Evolutionary conservation across 2,797 vertebrate genomes (phyloP), one percentile per base, ranked within the genome.

Genomic region (Stomatorhinus walkeri): DNA sequence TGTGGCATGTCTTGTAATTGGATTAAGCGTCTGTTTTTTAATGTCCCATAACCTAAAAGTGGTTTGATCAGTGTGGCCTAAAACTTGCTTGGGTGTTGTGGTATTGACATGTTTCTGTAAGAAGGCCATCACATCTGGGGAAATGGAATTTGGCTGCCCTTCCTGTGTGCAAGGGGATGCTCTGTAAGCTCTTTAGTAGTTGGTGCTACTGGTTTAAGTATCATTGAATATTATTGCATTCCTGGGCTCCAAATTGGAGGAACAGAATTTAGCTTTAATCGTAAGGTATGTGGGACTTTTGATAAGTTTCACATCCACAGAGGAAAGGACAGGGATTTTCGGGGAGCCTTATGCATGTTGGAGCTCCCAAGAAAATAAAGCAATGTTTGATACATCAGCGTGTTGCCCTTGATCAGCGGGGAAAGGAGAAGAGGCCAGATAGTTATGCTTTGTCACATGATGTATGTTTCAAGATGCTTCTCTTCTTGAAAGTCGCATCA

Each of bases 161-260:
- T 49, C 8, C 49, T 85, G 9, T 83, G 22, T 79, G 40, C 52
- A 4, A 36, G n/a, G 81, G 12, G 43, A 84, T 5, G 59, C 43
- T 85, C 79, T 40, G 36, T 49, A 64, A 64, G 54, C 72, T 87
- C 46, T 83, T 19, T 16, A 36, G 68, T 24, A 83, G 24, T 84
- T 22, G 87, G 51, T 64, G 86, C 40, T 87, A 24, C 86, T 76
- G 54, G 59, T 72, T 86, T 87, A 87, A 89, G 61, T 22, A 9
- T 48, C 1, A 76, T 24, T 22, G 52, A 79, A 79, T 79, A n/a
- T 79, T 79, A 79, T n/a, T 43, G 36, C 16, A 79, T 36, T n/a
- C 36, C 8, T 79, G 72, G 2, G 36, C 36, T 79, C 14, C 72
- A 43, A 1, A n/a, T 43, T 79, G 36, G 3, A 43, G 2, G 16